phyloP scores from a whole-genome alignment of 2,113 vertebrate genomes.

The Archilochus colubris region DNA sequence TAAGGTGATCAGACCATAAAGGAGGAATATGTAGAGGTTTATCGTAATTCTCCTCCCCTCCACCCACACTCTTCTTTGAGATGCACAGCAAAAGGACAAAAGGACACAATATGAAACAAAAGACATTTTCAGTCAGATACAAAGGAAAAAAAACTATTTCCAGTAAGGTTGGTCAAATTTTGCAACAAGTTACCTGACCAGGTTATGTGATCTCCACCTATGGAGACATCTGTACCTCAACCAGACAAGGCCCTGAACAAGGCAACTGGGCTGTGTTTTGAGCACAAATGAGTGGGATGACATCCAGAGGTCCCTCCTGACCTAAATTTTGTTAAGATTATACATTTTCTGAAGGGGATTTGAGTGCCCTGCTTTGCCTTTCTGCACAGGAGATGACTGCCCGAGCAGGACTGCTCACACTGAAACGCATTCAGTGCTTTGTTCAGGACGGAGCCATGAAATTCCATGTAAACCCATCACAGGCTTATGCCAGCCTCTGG shows the following conservation, averaged over 20 bases:
- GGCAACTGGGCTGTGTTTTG: not conserved
- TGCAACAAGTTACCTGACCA: not conserved
- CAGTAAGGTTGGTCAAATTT: not conserved
- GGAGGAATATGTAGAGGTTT: not conserved
- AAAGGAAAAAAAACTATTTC: not conserved
- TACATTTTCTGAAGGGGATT: not conserved
- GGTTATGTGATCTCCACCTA: not conserved
- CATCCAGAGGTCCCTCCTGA: not conserved
- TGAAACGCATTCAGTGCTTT: not conserved
- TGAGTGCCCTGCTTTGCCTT: not conserved
- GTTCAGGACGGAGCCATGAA: not conserved
- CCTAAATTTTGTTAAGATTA: not conserved
- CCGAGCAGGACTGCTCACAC: not conserved
- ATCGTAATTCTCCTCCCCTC: not conserved
- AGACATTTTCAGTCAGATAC: not conserved
- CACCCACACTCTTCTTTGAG: not conserved
- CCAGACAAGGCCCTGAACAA: not conserved
- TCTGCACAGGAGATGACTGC: not conserved
- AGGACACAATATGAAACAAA: not conserved
- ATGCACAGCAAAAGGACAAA: not conserved
- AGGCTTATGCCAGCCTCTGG: not conserved
- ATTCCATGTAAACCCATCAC: not conserved
- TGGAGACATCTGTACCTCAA: not conserved
- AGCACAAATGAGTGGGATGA: not conserved
- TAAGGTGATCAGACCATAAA: not conserved